Percentiles rank a stretch among this genome's conserved stretches.
Evolutionary conservation across 2,797 vertebrate species (phyloP).

Genomic region (Florisuga fusca): DNA sequence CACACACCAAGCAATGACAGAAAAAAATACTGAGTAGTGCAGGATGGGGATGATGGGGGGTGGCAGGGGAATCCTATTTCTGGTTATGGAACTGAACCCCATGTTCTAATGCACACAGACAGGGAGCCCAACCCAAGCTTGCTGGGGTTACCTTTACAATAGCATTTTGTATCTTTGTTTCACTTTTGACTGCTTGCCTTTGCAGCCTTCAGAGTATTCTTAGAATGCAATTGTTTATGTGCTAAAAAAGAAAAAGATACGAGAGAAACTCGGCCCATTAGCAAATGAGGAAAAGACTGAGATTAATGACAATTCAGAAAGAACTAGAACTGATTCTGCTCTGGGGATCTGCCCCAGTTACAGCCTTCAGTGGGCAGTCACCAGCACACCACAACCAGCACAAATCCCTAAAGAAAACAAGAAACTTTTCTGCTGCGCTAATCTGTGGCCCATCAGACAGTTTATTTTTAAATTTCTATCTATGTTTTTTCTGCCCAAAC

Average conservation of each 20-base stretch:
- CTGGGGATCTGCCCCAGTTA: constrained; percentile 63
- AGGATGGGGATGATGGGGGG: neutral
- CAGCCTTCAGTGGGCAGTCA: constrained; percentile 31
- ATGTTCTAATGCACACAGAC: accelerated
- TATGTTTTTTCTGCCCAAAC: neutral
- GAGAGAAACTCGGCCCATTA: constrained; percentile 42
- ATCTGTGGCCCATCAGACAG: accelerated
- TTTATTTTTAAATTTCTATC: neutral
- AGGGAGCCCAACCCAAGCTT: neutral
- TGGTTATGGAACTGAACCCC: neutral
- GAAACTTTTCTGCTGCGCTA: neutral
- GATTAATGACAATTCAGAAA: constrained; percentile 66
- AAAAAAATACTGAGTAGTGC: neutral
- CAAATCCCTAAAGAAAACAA: neutral
- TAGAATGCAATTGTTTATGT: constrained; percentile 4
- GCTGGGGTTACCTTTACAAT: neutral
- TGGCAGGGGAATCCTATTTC: neutral
- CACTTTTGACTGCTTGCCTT: neutral
- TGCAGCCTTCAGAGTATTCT: neutral
- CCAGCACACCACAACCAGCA: neutral
- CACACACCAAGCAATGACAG: constrained; percentile 21
- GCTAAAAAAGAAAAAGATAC: neutral
- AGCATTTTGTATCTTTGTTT: neutral
- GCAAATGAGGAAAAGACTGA: constrained; percentile 44
- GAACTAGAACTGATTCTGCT: constrained; percentile 50